A percentile compares a stretch with the other conserved stretches of the same genome.
phyloP scores from a whole-genome alignment of 2,113 vertebrate species.

The Vicugna pacos region DNA sequence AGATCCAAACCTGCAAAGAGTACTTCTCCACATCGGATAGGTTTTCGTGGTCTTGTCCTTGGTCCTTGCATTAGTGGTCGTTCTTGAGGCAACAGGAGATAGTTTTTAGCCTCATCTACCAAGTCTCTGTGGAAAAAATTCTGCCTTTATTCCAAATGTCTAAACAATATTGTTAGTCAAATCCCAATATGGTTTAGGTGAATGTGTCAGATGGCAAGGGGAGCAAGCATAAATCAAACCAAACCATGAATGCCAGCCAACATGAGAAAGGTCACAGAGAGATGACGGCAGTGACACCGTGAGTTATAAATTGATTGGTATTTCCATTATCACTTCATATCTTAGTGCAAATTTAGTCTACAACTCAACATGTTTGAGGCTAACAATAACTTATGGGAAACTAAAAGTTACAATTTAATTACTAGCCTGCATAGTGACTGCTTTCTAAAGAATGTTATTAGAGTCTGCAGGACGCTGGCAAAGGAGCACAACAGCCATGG shows the following conservation, averaged over 20 bases:
- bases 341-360: not conserved
- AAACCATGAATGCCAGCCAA: constrained; percentile 34
- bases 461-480: not conserved
- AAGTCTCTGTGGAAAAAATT: constrained; percentile 91
- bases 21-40: constrained; percentile 98
- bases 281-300: not conserved
- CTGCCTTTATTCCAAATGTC: constrained; percentile 58
- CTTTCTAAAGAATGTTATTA: constrained; percentile 40
- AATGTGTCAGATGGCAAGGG: constrained; percentile 15
- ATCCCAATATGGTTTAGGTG: not conserved
- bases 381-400: not conserved
- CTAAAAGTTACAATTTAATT: not conserved
- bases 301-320: not conserved
- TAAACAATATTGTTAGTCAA: not conserved
- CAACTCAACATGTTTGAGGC: not conserved
- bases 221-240: constrained; percentile 54
- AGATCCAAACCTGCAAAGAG: constrained; percentile 95
- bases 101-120: constrained; percentile 99
- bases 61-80: constrained; percentile 98
- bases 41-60: constrained; percentile 96
- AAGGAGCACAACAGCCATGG: not conserved
- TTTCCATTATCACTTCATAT: constrained; percentile 14
- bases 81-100: constrained; percentile 97
- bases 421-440: not conserved
- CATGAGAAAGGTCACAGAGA: not conserved